phyloP scores from a whole-genome alignment of 2,797 vertebrate species.

The Poeciliopsis gracilis region DNA sequence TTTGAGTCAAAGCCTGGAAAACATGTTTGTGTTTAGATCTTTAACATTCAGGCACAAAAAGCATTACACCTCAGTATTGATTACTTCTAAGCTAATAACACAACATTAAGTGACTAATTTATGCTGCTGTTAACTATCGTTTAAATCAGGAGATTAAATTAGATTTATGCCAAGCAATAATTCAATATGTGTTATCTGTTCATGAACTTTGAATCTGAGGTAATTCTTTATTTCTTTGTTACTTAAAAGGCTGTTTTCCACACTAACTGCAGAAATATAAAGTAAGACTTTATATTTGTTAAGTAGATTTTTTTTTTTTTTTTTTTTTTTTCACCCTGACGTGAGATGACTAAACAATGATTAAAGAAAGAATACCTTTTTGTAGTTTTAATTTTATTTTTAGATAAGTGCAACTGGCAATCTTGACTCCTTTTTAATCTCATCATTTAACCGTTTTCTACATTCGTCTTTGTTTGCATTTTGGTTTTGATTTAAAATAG shows the following conservation, averaged over 20 bases:
- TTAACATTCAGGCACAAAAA: slow-evolving; percentile 6
- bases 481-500: not conserved
- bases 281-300: not conserved
- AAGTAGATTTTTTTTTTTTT: not conserved
- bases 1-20: not conserved
- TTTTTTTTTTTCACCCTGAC: not conserved
- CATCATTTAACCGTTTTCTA: not conserved
- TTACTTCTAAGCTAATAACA: slow-evolving; percentile 6
- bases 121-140: not conserved
- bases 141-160: slow-evolving; percentile 9
- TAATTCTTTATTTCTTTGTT: not conserved
- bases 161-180: slow-evolving; percentile 6
- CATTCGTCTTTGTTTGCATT: not conserved
- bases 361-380: not conserved
- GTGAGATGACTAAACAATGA: not conserved
- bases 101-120: not conserved
- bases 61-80: not conserved
- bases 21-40: not conserved
- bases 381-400: not conserved
- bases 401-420: not conserved
- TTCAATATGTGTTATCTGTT: slow-evolving; percentile 4
- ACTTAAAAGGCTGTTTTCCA: not conserved
- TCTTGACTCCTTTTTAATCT: not conserved
- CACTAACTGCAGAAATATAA: not conserved
- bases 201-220: not conserved